A percentile compares a stretch with the other conserved stretches of the same genome.
These are phyloP conservation scores for Cataglyphis rosenhaueri DNA, from an alignment of 2,888 invertebrate species.

Conservation along the genomic window DNA sequence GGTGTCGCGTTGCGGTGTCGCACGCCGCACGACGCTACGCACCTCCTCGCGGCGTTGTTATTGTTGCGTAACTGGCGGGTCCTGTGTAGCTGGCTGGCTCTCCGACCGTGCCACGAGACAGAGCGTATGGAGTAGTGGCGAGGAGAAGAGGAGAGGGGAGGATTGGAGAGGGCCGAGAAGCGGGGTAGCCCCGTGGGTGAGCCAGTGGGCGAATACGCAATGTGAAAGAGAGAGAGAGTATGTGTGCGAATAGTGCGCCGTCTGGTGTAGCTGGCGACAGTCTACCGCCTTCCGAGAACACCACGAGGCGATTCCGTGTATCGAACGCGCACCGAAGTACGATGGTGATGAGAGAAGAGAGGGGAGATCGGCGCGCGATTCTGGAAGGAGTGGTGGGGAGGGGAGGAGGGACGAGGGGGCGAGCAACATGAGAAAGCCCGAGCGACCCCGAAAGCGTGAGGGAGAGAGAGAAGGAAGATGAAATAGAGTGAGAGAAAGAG, in stretches of 20 bases:
- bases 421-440: slow-evolving; percentile 67
- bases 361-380: slow-evolving; percentile 48
- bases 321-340: slow-evolving; percentile 81
- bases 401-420: slow-evolving; percentile 40
- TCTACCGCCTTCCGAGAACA: slow-evolving; percentile 85
- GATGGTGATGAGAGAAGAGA: slow-evolving; percentile 30
- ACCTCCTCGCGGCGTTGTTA: slow-evolving; percentile 75
- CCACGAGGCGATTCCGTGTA: slow-evolving; percentile 84
- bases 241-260: slow-evolving; percentile 83
- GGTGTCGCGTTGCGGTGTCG: slow-evolving; percentile 67
- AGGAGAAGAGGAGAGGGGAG: not conserved
- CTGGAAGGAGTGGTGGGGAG: slow-evolving; percentile 21
- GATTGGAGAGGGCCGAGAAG: slow-evolving; percentile 25
- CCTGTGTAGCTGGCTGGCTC: slow-evolving; percentile 65
- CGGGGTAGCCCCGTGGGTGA: slow-evolving; percentile 68
- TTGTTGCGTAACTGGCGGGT: slow-evolving; percentile 80
- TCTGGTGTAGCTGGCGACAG: slow-evolving; percentile 85
- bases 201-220: slow-evolving; percentile 72
- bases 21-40: slow-evolving; percentile 68
- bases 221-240: slow-evolving; percentile 53
- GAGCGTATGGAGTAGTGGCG: slow-evolving; percentile 47
- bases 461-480: slow-evolving; percentile 59
- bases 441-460: slow-evolving; percentile 64
- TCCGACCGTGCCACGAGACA: slow-evolving; percentile 59
- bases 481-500: slow-evolving; percentile 61